Conservation (phyloP, 64 coral and sea anemone species). For the Montipora capricornis region DNA sequence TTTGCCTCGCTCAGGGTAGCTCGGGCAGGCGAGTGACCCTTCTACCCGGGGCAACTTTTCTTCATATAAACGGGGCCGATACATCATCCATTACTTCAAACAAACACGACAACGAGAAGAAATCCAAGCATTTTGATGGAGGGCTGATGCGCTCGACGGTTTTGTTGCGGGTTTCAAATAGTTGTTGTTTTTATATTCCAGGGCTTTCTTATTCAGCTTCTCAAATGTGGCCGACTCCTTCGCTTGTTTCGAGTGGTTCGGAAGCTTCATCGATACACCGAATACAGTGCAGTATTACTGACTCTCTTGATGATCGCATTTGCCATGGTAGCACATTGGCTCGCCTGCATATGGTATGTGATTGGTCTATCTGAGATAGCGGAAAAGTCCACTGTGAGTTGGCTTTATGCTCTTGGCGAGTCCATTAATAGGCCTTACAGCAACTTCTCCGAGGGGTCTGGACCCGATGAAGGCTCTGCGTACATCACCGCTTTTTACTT, state of each 20-base stretch:
- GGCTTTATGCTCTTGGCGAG: conserved; percentile 88
- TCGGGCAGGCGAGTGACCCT: too few species aligned
- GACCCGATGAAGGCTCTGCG: conserved; percentile 91
- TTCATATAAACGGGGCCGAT: too few species aligned
- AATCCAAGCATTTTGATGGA: too few species aligned
- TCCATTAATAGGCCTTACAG: conserved; percentile 77
- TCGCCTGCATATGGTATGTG: conserved; percentile 95
- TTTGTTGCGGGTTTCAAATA: neutral
- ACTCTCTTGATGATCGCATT: conserved; percentile 96
- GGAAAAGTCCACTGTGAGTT: conserved; percentile 70
- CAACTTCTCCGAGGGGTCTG: conserved; percentile 71
- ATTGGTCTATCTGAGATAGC: conserved; percentile 83
- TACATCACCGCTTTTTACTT: conserved; percentile 94
- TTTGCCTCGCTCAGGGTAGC: too few species aligned
- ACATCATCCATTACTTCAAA: too few species aligned
- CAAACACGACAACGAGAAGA: too few species aligned
- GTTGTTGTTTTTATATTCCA: conserved; percentile 1
- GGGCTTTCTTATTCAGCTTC: conserved; percentile 92
- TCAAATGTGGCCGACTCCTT: conserved; percentile 92
- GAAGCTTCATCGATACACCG: conserved; percentile 92
- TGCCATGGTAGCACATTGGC: conserved; percentile 92
- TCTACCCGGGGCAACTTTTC: too few species aligned
- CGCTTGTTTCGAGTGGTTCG: conserved; percentile 93
- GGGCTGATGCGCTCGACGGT: too few species aligned
- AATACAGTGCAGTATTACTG: conserved; percentile 89